phyloP scores from a whole-genome alignment of 2,797 vertebrate species.

The Acanthiza pusilla region DNA sequence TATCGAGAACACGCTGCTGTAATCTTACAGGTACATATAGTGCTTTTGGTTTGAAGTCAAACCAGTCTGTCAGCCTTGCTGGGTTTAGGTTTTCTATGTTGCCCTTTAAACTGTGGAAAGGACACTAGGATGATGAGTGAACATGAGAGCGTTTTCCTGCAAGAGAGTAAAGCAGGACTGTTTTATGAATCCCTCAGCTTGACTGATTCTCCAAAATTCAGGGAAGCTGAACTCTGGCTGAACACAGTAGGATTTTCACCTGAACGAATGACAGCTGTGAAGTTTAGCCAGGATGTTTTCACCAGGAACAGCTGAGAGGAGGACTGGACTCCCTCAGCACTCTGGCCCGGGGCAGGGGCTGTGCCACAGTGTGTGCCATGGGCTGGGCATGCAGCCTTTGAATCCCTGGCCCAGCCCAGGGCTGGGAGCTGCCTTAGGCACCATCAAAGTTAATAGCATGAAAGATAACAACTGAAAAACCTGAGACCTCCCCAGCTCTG shows the following conservation, averaged over 20 bases:
- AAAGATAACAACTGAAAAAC: not conserved
- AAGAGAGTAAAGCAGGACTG: not conserved
- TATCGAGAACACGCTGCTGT: rapidly evolving
- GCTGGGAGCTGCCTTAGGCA: not conserved
- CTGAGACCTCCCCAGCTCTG: rapidly evolving
- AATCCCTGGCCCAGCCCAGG: not conserved
- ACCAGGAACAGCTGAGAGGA: not conserved
- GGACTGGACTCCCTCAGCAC: not conserved
- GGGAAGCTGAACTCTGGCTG: not conserved
- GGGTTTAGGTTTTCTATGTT: not conserved
- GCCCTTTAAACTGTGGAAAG: not conserved
- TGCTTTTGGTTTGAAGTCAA: not conserved
- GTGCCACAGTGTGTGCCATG: rapidly evolving
- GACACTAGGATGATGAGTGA: not conserved
- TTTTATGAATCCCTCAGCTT: not conserved
- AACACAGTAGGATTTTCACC: rapidly evolving
- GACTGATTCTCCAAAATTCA: not conserved
- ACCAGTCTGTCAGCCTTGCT: not conserved
- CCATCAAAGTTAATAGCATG: not conserved
- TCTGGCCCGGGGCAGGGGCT: not conserved
- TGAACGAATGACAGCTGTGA: rapidly evolving
- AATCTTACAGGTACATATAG: rapidly evolving
- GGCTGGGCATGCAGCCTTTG: not conserved
- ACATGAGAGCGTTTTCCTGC: not conserved
- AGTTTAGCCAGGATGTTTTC: not conserved